phyloP scores from a whole-genome alignment of 2,888 invertebrate species.

The Druceiella hillmani region DNA sequence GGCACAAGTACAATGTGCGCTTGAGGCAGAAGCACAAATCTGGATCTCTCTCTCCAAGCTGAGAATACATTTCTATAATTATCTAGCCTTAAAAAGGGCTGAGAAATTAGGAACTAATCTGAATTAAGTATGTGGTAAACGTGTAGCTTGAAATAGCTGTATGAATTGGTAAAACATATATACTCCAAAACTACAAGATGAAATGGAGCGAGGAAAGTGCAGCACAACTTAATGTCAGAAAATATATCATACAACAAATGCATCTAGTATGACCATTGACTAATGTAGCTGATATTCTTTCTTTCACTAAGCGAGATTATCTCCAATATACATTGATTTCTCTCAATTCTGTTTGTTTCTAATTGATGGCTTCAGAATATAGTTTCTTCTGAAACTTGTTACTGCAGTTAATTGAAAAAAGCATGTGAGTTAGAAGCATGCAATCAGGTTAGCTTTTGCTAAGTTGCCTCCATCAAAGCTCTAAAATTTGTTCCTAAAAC shows the following conservation, averaged over 20 bases:
- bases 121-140: conserved; percentile 13
- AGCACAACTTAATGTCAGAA: conserved; percentile 31
- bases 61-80: conserved; percentile 33
- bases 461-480: conserved; percentile 31
- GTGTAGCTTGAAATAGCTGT: conserved; percentile 31
- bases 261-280: conserved; percentile 36
- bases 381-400: conserved; percentile 31
- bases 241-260: conserved; percentile 36
- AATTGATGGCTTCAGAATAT: conserved; percentile 23
- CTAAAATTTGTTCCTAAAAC: conserved; percentile 28
- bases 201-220: conserved; percentile 33
- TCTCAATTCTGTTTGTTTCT: conserved; percentile 32
- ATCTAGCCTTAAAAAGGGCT: conserved; percentile 30
- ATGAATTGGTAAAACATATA: conserved; percentile 31
- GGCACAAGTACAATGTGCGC: conserved; percentile 27
- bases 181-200: conserved; percentile 32
- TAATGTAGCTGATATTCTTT: conserved; percentile 30
- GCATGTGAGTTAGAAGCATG: conserved; percentile 40
- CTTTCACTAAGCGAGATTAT: conserved; percentile 38
- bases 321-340: conserved; percentile 36
- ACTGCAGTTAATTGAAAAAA: conserved; percentile 23
- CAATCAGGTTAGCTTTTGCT: conserved; percentile 32
- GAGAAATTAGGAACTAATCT: conserved; percentile 28
- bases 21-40: conserved; percentile 27
- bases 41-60: conserved; percentile 30